Evolutionary conservation across 2,113 vertebrate genomes (phyloP).

Genomic region (Xenus cinereus): DNA sequence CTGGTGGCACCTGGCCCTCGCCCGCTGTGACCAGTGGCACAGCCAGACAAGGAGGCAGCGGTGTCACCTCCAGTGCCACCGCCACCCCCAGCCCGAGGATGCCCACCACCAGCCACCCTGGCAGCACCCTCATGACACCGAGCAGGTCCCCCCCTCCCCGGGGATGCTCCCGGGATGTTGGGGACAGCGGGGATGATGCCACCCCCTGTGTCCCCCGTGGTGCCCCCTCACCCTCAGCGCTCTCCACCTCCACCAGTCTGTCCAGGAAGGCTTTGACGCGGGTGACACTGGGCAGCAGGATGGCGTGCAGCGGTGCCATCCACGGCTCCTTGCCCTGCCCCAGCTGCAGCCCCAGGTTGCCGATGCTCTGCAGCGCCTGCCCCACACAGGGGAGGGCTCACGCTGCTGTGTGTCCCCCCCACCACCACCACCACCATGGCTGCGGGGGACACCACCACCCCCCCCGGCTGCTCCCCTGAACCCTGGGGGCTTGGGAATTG

Average conservation of each 20-base stretch:
- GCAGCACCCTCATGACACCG: not conserved
- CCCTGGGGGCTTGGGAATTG: not conserved
- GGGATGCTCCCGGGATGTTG: not conserved
- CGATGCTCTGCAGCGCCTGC: slow-evolving; percentile 87
- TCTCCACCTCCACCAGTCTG: slow-evolving; percentile 81
- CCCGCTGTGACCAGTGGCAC: slow-evolving; percentile 9
- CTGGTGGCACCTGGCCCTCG: slow-evolving; percentile 53
- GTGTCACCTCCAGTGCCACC: not conserved
- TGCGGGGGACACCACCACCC: too few species aligned
- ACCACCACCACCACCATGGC: too few species aligned
- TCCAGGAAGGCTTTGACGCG: slow-evolving; percentile 86
- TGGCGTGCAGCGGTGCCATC: slow-evolving; percentile 87
- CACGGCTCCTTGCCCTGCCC: slow-evolving; percentile 92
- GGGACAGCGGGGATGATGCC: not conserved
- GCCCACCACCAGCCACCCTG: too few species aligned
- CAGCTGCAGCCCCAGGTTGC: slow-evolving; percentile 89
- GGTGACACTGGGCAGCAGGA: slow-evolving; percentile 83
- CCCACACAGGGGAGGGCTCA: not conserved
- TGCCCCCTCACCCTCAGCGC: slow-evolving; percentile 75
- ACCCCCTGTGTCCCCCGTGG: not conserved
- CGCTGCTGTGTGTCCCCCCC: not conserved
- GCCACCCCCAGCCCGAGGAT: too few species aligned
- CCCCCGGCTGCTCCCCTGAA: not conserved
- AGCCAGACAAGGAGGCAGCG: not conserved
- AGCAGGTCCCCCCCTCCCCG: accelerated